Conservation (phyloP, 2,113 vertebrate species). For the Leucoraja erinaceus region DNA sequence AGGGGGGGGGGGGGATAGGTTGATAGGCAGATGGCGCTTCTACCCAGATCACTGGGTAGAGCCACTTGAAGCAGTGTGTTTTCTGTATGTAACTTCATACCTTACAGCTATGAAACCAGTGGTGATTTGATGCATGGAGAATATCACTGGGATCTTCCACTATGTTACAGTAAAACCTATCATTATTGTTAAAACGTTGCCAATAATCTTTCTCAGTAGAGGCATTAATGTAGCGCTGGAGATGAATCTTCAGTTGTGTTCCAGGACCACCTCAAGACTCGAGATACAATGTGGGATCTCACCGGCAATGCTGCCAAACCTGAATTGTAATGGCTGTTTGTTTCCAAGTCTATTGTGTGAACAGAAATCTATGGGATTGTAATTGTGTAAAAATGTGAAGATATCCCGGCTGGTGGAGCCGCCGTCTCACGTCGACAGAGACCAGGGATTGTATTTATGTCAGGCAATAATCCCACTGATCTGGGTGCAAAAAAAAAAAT, state of each 20-base stretch:
- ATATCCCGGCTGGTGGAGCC: background rate
- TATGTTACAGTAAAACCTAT: background rate
- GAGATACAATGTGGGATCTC: background rate
- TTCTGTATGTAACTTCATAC: background rate
- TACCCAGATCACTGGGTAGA: background rate
- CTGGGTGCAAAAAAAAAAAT: too few species aligned
- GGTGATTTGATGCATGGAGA: background rate
- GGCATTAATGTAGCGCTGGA: too few species aligned
- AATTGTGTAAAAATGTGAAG: constrained; percentile 1
- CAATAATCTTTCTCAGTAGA: background rate
- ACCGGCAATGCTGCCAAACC: background rate
- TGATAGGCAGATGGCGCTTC: background rate
- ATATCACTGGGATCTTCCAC: background rate
- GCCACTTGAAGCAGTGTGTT: background rate
- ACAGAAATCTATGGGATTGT: background rate
- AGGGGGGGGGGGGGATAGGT: too few species aligned
- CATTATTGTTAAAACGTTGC: background rate
- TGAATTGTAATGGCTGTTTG: background rate
- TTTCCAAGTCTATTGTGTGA: background rate
- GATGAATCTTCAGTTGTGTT: background rate
- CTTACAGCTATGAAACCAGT: background rate
- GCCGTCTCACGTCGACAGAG: too few species aligned
- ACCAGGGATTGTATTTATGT: too few species aligned
- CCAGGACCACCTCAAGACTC: background rate
- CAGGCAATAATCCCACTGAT: too few species aligned